Percentiles rank a stretch among this genome's conserved stretches.
phyloP scores from a whole-genome alignment of 2,113 vertebrate genomes.

The Zonotrichia leucophrys region DNA sequence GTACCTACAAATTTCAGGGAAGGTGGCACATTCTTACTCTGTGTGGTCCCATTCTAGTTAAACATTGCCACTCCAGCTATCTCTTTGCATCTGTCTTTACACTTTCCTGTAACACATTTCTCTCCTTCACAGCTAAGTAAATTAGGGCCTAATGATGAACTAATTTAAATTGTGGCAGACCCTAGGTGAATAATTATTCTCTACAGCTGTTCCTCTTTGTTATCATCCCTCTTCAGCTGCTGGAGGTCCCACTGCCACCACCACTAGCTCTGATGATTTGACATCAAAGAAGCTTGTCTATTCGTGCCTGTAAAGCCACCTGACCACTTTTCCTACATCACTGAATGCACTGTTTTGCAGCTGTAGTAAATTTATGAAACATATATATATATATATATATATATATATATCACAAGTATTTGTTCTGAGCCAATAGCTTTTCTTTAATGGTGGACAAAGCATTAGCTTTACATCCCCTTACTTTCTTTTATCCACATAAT shows the following conservation, averaged over 20 bases:
- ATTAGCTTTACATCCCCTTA: background rate
- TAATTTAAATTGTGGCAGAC: background rate
- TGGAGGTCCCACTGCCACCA: background rate
- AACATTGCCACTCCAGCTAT: background rate
- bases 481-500: background rate
- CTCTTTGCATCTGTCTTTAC: background rate
- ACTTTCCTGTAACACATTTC: rapidly evolving
- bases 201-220: background rate
- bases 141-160: background rate
- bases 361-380: background rate
- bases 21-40: background rate
- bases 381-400: background rate
- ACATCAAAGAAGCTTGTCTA: background rate
- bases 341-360: background rate
- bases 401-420: background rate
- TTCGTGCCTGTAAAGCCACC: background rate
- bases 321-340: background rate
- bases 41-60: background rate
- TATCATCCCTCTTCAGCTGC: background rate
- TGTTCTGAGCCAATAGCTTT: background rate
- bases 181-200: background rate
- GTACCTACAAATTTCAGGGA: background rate
- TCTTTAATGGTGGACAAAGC: background rate
- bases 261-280: rapidly evolving
- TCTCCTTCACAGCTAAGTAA: background rate